phyloP scores from a whole-genome alignment of 2,113 vertebrate genomes.

The Corythoichthys haematopterus region DNA sequence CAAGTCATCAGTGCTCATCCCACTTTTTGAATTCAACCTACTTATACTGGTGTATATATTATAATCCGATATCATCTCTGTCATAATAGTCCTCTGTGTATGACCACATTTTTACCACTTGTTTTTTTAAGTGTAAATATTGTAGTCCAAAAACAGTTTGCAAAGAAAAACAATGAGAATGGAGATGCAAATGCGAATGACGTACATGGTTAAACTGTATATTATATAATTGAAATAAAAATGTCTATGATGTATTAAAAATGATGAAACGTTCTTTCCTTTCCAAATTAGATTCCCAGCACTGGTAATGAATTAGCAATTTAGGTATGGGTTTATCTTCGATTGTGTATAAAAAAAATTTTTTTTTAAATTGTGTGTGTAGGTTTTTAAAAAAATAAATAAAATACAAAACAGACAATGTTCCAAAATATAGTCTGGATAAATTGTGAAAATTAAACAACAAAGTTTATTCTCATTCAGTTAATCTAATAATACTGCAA shows the following conservation, averaged over 20 bases:
- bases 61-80: slow-evolving; percentile 45
- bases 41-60: slow-evolving; percentile 66
- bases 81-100: slow-evolving; percentile 54
- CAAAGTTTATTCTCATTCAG: too few relatives aligned
- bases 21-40: slow-evolving; percentile 6
- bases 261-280: slow-evolving; percentile 35
- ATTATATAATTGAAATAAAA: slow-evolving; percentile 72
- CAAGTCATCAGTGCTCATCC: slow-evolving; percentile 1
- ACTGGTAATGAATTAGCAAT: too few relatives aligned
- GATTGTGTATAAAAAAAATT: too few relatives aligned
- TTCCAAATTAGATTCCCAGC: slow-evolving; percentile 9
- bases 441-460: too few relatives aligned
- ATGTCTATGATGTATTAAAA: slow-evolving; percentile 75
- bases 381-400: too few relatives aligned
- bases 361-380: too few relatives aligned
- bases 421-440: too few relatives aligned
- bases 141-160: slow-evolving; percentile 70
- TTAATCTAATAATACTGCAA: neutral
- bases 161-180: slow-evolving; percentile 66
- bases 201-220: slow-evolving; percentile 73
- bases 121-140: slow-evolving; percentile 74
- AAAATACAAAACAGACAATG: too few relatives aligned
- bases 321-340: too few relatives aligned
- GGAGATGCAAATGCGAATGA: slow-evolving; percentile 66
- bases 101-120: slow-evolving; percentile 68